Conservation (phyloP, 2,113 vertebrate genomes). For the Hippocampus barbouri region DNA sequence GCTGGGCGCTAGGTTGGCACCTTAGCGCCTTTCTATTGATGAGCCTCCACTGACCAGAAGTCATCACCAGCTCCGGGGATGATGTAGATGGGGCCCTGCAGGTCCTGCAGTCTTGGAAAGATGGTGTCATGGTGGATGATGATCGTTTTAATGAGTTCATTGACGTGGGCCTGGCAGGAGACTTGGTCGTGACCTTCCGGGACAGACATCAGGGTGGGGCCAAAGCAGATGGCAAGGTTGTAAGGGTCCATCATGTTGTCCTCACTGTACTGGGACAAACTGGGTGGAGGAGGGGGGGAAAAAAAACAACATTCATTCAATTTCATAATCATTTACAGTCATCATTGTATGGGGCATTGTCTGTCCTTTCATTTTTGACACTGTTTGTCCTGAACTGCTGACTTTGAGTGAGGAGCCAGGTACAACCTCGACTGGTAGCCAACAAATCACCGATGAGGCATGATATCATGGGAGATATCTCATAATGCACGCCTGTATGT, state of each 20-base stretch:
- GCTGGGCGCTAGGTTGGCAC: no score
- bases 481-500: not conserved
- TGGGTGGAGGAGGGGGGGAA: slow-evolving; percentile 51
- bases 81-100: slow-evolving; percentile 88
- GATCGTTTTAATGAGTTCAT: slow-evolving; percentile 97
- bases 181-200: slow-evolving; percentile 95
- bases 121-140: slow-evolving; percentile 94
- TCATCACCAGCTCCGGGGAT: slow-evolving; percentile 81
- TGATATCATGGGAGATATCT: not conserved
- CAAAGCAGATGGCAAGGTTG: slow-evolving; percentile 98
- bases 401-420: not conserved
- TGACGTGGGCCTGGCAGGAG: slow-evolving; percentile 96
- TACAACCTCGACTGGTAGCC: not conserved
- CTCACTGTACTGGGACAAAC: slow-evolving; percentile 97
- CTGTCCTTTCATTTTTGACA: not conserved
- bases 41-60: slow-evolving; percentile 80
- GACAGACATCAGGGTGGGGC: slow-evolving; percentile 95
- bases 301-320: not conserved
- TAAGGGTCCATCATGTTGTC: slow-evolving; percentile 99
- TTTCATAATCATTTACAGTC: not conserved
- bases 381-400: not conserved
- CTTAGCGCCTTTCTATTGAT: no score
- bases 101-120: slow-evolving; percentile 84
- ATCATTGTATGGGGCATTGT: not conserved
- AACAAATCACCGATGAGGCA: not conserved